Conservation (phyloP, 1,140 invertebrate genomes). For the Drosophila pachea region DNA sequence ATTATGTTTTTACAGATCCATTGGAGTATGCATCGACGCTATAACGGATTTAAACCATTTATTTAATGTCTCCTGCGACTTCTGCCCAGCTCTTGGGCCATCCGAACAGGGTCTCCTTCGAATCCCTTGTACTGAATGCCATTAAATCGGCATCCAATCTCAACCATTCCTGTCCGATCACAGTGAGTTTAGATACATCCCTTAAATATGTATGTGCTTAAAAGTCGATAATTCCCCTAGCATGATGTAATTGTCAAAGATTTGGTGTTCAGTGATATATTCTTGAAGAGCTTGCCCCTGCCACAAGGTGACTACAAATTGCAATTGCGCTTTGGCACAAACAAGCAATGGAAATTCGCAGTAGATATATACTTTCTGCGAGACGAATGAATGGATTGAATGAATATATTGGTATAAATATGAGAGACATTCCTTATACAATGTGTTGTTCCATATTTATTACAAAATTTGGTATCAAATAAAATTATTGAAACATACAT, state of each 20-base stretch:
- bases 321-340: conserved; percentile 36
- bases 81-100: conserved; percentile 32
- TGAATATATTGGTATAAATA: neutral
- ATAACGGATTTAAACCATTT: conserved; percentile 50
- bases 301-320: conserved; percentile 57
- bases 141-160: conserved; percentile 36
- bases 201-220: conserved; percentile 1
- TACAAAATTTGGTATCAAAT: conserved; percentile 55
- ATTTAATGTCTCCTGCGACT: conserved; percentile 36
- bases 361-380: conserved; percentile 22
- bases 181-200: conserved; percentile 28
- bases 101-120: conserved; percentile 10
- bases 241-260: conserved; percentile 62
- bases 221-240: conserved; percentile 10
- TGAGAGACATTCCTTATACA: neutral
- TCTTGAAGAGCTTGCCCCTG: conserved; percentile 39
- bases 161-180: conserved; percentile 48
- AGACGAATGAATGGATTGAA: neutral
- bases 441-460: conserved; percentile 45
- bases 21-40: conserved; percentile 35
- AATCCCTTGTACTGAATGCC: conserved; percentile 24
- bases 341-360: conserved; percentile 46
- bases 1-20: conserved; percentile 48
- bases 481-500: conserved; percentile 30
- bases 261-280: conserved; percentile 43